Evolutionary conservation across 2,113 vertebrate species (phyloP), one percentile per base, ranked within the genome.

Genomic region (Leptocoma aspasia): DNA sequence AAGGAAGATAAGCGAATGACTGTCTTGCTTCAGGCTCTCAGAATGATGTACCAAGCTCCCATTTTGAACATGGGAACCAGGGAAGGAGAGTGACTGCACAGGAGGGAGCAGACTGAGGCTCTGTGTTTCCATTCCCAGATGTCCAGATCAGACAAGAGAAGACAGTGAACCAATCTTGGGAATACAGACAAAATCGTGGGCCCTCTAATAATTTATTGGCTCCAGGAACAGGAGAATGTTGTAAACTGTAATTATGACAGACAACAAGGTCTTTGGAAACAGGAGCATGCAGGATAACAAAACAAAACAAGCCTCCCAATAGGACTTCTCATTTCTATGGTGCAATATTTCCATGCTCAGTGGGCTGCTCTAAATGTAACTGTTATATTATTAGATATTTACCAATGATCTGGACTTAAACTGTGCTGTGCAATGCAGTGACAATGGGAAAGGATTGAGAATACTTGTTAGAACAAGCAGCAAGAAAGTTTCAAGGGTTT

Each of bases 51-150:
- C 44, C 2, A 7, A 90, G 44, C 15, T 88, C 57, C 61, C 44
- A 6, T 68, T 84, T 82, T 60, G 57, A 93, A 33, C 37, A 9
- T 72, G 79, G 33, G 27, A 68, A 68, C 8, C 15, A 11, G 78
- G 22, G 54, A 72, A 22, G 54, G 47, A 71, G 64, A 35, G 28
- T 7, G 15, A 28, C 31, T 52, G 54, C 69, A 52, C 0, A 0
- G 35, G 17, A 50, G 12, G 63, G 41, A 82, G 66, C 53, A 64
- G 57, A 31, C 21, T 2, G 7, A 79, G 44, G 19, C 52, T 92
- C 42, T 41, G 31, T 37, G 28, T 41, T 82, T 92, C 65, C 28
- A 23, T 47, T 80, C 59, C 26, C 24, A 39, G 15, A 27, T 0
- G 0, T 60, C 63, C 49, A 54, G 18, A n/a, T 57, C 3, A 10